Evolutionary conservation across 2,888 invertebrate genomes (phyloP), one percentile per base, ranked within the genome.

Genomic region (Piscicola geometra): DNA sequence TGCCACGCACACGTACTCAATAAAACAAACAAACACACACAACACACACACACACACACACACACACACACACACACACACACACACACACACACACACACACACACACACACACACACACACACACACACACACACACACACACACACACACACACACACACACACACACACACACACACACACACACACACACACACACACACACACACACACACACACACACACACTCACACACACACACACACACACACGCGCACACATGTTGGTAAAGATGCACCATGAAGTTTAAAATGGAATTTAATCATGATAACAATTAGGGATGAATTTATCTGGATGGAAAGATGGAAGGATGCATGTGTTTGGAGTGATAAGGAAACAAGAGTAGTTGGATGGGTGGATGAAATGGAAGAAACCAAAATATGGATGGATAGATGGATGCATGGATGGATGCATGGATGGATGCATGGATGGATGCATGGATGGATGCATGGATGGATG

Each of bases 51-150:
- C 50, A 47, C 50, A 47, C 50, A 47, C 50, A 47, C 50, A 47
- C 50, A 47, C 50, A 47, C 50, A 47, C 50, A 47, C 50, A 47
- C 50, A 47, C 50, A 47, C 50, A 47, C 50, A 47, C 50, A 47
- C 50, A 47, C 50, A 47, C 50, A 47, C 50, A 47, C 50, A 47
- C 50, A 47, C 50, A 47, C 50, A 47, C 50, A 47, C 50, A 47
- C 50, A 47, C 50, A 47, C 50, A 47, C 50, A 47, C 50, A 47
- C 50, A 47, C 50, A 47, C 50, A 47, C 50, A 47, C 50, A 47
- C 50, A 47, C 50, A 47, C 50, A 47, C 50, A 47, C 50, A 47
- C 50, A 47, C 50, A 47, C 50, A 47, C 50, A 47, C 50, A 47
- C 50, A 47, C 50, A 47, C 50, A 47, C 50, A 47, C 50, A 47